Base-by-base conservation (phyloP, 1,140 invertebrate species). In the Ceratina australensis region DNA sequence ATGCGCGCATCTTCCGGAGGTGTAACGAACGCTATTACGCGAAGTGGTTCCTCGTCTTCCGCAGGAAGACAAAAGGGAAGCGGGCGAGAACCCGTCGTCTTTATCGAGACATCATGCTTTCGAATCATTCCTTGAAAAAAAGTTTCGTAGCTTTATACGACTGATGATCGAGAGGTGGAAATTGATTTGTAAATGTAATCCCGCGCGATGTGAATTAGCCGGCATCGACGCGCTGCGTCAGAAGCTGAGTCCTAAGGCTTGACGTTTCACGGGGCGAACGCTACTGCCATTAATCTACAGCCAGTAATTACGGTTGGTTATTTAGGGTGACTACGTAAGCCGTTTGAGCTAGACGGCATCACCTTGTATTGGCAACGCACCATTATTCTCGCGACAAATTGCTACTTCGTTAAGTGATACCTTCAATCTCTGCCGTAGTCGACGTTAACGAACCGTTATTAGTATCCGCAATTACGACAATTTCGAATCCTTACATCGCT, bases 1-100 rank as follows among this genome's bases (percentile, higher is more conserved):
- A 85, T 85, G 83, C 75, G 67, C 67, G 81, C 79, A 76, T 79
- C 49, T 66, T 80, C 20, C 28, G 67, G 64, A 24, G 68, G 68
- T 64, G 24, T 50, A 72, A 80, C 56, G 59, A 72, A 66, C 50
- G 64, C 59, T 83, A 82, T 78, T 81, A 83, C 42, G 49, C 56
- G 42, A 72, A 82, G 50, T 75, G 22, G 56, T 49, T 68, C 50
- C 0, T 72, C 59, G 75, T 52, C n/a, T 24, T 72, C 56, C 65
- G 49, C 16, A 10, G 33, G 64, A 33, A 42, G 13, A 69, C 67
- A 68, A 33, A 42, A 0, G 13, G 26, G 26, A 28, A 28, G 10
- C 16, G 74, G 59, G 52, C 2, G 49, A 10, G 69, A 54, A n/a
- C 59, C 24, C 10, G 65, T 72, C 42, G 63, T 59, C 47, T 42